Evolutionary conservation across 2,113 vertebrate species (phyloP).

Genomic region (Hyperopisus bebe): DNA sequence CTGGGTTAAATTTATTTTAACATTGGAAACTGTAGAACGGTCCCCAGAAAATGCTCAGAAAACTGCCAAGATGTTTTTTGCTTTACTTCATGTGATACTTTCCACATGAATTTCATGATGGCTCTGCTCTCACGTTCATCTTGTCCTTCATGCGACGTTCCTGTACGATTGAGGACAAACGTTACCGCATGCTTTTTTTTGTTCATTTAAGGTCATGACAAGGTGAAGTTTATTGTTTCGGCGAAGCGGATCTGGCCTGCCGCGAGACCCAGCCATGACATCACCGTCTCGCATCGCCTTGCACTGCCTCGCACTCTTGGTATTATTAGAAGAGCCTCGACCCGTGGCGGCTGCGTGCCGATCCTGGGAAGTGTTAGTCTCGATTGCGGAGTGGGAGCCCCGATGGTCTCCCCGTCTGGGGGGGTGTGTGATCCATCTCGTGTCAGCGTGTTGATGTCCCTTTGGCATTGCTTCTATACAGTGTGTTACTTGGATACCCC

Average conservation of each 20-base stretch:
- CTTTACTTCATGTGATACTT: background rate
- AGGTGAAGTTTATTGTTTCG: constrained; percentile 13
- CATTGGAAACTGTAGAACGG: background rate
- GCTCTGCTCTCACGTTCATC: background rate
- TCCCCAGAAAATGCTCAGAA: background rate
- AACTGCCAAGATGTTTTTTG: background rate
- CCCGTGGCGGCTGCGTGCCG: background rate
- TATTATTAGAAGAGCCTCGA: background rate
- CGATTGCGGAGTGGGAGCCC: background rate
- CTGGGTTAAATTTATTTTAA: background rate
- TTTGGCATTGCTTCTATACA: background rate
- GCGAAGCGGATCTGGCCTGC: background rate
- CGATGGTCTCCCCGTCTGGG: background rate
- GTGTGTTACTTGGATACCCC: background rate
- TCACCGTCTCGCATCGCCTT: background rate
- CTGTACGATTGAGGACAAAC: background rate
- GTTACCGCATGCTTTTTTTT: background rate
- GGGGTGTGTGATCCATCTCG: background rate
- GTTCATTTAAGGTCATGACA: background rate
- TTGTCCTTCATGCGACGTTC: background rate
- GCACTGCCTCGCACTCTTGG: background rate
- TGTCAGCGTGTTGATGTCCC: background rate
- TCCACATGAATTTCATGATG: background rate
- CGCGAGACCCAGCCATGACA: background rate
- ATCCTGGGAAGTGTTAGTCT: background rate